phyloP scores from a whole-genome alignment of 1,140 invertebrate genomes.

The Lepidurus apus region DNA sequence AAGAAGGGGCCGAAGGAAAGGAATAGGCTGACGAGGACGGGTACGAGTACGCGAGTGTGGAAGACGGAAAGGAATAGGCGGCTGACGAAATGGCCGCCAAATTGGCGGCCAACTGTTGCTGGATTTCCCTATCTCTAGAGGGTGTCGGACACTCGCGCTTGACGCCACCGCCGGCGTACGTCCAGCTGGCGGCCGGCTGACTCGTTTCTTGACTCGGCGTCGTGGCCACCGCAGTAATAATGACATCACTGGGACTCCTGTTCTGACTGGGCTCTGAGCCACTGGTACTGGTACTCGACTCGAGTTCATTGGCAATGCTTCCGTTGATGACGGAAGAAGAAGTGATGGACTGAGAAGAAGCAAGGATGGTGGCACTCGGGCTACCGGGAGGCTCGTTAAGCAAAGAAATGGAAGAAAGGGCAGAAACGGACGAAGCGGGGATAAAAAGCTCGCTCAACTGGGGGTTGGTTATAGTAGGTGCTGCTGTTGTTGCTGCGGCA shows the following conservation, averaged over 20 bases:
- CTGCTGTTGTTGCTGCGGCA: slow-evolving; percentile 12
- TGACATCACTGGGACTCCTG: not conserved
- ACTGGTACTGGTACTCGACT: not conserved
- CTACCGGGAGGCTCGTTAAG: not conserved
- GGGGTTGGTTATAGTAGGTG: slow-evolving; percentile 21
- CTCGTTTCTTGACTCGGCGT: not conserved
- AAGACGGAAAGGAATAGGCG: slow-evolving; percentile 17
- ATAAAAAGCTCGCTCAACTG: slow-evolving; percentile 5
- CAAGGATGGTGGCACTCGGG: not conserved
- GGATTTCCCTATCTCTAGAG: not conserved
- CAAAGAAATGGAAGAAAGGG: not conserved
- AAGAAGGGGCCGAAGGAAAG: slow-evolving; percentile 35
- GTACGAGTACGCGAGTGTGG: slow-evolving; percentile 34
- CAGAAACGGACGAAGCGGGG: slow-evolving; percentile 9
- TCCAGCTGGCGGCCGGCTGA: not conserved
- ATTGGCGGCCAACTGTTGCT: slow-evolving; percentile 6
- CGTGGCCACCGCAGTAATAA: not conserved
- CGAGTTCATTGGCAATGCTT: not conserved
- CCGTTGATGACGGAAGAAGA: not conserved
- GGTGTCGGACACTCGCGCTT: not conserved
- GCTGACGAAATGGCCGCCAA: not conserved
- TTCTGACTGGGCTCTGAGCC: slow-evolving; percentile 7
- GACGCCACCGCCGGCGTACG: not conserved
- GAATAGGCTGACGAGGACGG: slow-evolving; percentile 33
- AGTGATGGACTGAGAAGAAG: not conserved